phyloP scores from a whole-genome alignment of 1,140 invertebrate genomes.

The Meteorus sp. region DNA sequence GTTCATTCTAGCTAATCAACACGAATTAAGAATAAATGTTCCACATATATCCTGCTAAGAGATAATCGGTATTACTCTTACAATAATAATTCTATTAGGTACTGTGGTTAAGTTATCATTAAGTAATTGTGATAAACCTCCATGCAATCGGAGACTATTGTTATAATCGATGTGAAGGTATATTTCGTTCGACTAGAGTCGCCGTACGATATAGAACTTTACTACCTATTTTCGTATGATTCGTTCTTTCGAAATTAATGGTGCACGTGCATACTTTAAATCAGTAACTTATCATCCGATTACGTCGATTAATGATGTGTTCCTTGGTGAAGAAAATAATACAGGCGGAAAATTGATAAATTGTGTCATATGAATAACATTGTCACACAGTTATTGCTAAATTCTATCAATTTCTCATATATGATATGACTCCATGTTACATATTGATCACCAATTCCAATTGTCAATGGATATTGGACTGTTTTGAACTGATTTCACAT shows the following conservation, averaged over 20 bases:
- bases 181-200: constrained; percentile 55
- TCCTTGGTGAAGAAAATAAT: too few relatives aligned
- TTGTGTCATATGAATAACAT: too few relatives aligned
- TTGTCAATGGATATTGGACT: too few relatives aligned
- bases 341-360: too few relatives aligned
- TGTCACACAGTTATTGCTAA: too few relatives aligned
- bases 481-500: not conserved
- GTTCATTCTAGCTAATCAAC: too few relatives aligned
- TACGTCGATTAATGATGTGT: too few relatives aligned
- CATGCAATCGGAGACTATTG: constrained; percentile 24
- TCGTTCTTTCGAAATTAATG: constrained; percentile 10
- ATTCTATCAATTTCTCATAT: not conserved
- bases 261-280: not conserved
- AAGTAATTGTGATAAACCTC: constrained; percentile 44
- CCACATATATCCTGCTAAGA: not conserved
- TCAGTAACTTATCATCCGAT: too few relatives aligned
- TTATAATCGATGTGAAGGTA: constrained; percentile 43
- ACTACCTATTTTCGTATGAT: constrained; percentile 35
- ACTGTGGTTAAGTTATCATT: constrained; percentile 55
- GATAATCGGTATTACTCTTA: constrained; percentile 25
- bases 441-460: too few relatives aligned
- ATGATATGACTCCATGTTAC: not conserved
- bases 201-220: constrained; percentile 50
- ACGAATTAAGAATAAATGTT: not conserved
- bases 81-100: constrained; percentile 50